These are phyloP conservation scores for Silurus glanis DNA, from an alignment of 2,113 vertebrate species.

Conservation along the genomic window DNA sequence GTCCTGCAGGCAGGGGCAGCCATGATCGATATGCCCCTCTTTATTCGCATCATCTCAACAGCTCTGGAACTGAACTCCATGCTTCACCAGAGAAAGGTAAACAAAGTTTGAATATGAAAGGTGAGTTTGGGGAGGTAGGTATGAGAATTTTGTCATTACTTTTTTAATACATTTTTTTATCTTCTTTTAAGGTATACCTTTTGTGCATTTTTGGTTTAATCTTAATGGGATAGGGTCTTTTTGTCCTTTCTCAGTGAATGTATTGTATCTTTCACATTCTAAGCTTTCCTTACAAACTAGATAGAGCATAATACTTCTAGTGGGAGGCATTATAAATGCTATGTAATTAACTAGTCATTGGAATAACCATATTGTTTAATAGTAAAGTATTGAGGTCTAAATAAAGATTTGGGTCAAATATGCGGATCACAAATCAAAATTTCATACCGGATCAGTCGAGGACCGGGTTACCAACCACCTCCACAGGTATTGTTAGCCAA, in stretches of 20 bases:
- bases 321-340: neutral
- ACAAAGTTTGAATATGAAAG: slow-evolving; percentile 64
- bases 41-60: slow-evolving; percentile 72
- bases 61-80: slow-evolving; percentile 55
- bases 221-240: slow-evolving; percentile 24
- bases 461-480: too few species aligned
- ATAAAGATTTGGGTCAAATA: too few species aligned
- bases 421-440: too few species aligned
- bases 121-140: slow-evolving; percentile 33
- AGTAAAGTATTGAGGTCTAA: too few species aligned
- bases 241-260: slow-evolving; percentile 50
- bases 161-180: neutral
- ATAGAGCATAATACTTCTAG: neutral
- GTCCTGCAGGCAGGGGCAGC: slow-evolving; percentile 58
- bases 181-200: slow-evolving; percentile 16
- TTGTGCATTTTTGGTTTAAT: neutral
- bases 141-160: slow-evolving; percentile 1
- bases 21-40: slow-evolving; percentile 72
- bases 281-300: neutral
- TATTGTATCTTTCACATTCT: neutral
- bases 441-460: too few species aligned
- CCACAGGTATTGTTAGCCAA: too few species aligned
- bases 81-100: slow-evolving; percentile 59
- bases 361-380: too few species aligned
- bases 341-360: too few species aligned